Percentiles rank a stretch among this genome's conserved stretches.
phyloP scores from a whole-genome alignment of 2,113 vertebrate species.

The Ictalurus punctatus region DNA sequence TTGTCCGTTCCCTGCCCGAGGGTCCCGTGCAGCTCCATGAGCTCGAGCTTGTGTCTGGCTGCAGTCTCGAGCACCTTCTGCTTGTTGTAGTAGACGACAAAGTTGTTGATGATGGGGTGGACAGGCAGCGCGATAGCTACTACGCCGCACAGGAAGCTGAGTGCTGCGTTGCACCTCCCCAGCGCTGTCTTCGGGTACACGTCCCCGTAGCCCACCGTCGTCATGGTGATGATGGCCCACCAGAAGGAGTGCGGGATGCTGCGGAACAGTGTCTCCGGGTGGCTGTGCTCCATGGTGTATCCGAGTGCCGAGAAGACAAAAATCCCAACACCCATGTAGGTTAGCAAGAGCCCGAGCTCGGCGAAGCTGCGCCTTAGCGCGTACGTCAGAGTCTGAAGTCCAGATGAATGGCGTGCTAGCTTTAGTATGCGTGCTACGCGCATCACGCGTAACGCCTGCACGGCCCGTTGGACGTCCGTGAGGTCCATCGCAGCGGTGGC shows the following conservation, averaged over 20 bases:
- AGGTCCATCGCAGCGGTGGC: slow-evolving; percentile 87
- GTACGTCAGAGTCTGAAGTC: slow-evolving; percentile 92
- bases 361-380: slow-evolving; percentile 94
- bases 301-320: slow-evolving; percentile 95
- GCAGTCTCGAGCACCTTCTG: slow-evolving; percentile 94
- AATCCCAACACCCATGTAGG: slow-evolving; percentile 96
- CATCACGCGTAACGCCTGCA: slow-evolving; percentile 92
- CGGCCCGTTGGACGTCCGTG: slow-evolving; percentile 89
- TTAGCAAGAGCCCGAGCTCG: slow-evolving; percentile 91
- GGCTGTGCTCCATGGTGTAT: slow-evolving; percentile 95
- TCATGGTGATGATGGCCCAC: slow-evolving; percentile 99
- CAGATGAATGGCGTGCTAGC: slow-evolving; percentile 90
- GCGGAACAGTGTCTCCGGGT: slow-evolving; percentile 93
- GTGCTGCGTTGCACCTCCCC: slow-evolving; percentile 93
- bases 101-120: slow-evolving; percentile 98
- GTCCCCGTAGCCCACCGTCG: slow-evolving; percentile 94
- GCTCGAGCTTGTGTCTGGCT: slow-evolving; percentile 89
- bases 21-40: slow-evolving; percentile 88
- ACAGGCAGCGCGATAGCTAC: slow-evolving; percentile 95
- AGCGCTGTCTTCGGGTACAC: slow-evolving; percentile 97
- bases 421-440: slow-evolving; percentile 94
- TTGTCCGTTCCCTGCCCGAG: slow-evolving; percentile 57
- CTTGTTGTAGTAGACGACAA: slow-evolving; percentile 94
- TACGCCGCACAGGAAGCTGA: slow-evolving; percentile 95
- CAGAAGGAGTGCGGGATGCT: slow-evolving; percentile 98